Conservation (phyloP, 2,888 invertebrate species). For the Mongoloraphidia duomilia region DNA sequence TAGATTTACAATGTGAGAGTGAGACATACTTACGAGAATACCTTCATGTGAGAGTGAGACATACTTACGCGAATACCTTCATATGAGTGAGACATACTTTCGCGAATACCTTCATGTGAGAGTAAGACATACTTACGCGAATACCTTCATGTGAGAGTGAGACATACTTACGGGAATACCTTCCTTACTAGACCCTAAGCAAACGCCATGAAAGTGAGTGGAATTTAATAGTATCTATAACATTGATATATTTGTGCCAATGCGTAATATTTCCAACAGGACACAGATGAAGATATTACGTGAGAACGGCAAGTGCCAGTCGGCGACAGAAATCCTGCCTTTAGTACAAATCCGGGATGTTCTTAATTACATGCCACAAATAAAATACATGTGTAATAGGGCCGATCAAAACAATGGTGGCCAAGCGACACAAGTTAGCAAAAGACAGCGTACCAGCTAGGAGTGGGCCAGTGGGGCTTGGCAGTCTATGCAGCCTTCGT, state of each 20-base stretch:
- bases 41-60: no score
- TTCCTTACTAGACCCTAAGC: no score
- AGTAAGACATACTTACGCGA: no score
- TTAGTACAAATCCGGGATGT: constrained; percentile 72
- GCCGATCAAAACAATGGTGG: constrained; percentile 28
- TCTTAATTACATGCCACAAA: constrained; percentile 72
- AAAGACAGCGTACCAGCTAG: constrained; percentile 45
- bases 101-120: no score
- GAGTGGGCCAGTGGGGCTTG: constrained; percentile 29
- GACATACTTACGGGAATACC: no score
- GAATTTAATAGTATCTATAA: no score
- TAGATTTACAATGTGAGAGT: no score
- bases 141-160: no score
- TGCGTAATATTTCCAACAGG: constrained; percentile 28
- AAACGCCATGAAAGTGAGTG: no score
- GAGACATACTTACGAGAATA: no score
- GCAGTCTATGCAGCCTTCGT: constrained; percentile 3
- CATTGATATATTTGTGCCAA: not conserved
- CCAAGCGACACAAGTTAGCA: constrained; percentile 28
- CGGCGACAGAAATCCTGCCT: constrained; percentile 56
- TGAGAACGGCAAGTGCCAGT: constrained; percentile 60
- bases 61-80: no score
- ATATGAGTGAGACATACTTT: no score
- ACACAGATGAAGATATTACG: constrained; percentile 62
- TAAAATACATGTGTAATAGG: constrained; percentile 68